These are phyloP conservation scores for Speoplatyrhinus poulsoni DNA, from an alignment of 2,113 vertebrate genomes.

Conservation along the genomic window DNA sequence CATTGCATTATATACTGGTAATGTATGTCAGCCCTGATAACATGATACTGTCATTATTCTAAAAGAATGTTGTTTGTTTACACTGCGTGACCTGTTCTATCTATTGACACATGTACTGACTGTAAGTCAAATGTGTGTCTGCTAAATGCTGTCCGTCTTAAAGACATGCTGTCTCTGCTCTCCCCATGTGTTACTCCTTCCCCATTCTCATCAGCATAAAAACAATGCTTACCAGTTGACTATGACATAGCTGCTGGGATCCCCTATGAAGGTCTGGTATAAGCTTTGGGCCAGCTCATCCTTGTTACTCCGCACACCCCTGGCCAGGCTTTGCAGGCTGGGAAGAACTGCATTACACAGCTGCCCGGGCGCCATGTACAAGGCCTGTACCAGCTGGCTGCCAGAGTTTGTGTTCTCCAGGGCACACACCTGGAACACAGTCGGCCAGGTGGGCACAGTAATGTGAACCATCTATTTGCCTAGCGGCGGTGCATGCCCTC, in stretches of 20 bases:
- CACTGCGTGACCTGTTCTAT: too few relatives aligned
- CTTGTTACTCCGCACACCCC: slow-evolving; percentile 37
- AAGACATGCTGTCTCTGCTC: neutral
- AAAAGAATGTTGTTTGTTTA: too few relatives aligned
- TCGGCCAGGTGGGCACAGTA: slow-evolving; percentile 3
- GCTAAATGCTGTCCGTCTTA: too few relatives aligned
- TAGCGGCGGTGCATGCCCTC: too few relatives aligned
- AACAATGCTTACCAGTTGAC: slow-evolving; percentile 62
- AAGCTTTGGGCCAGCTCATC: slow-evolving; percentile 45
- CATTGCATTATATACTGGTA: too few relatives aligned
- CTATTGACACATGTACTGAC: too few relatives aligned
- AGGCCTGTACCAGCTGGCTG: slow-evolving; percentile 28
- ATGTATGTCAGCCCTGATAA: too few relatives aligned
- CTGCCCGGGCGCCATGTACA: slow-evolving; percentile 56
- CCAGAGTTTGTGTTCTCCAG: slow-evolving; percentile 56
- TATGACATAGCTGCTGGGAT: slow-evolving; percentile 63
- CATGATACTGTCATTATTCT: too few relatives aligned
- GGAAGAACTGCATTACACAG: slow-evolving; percentile 63
- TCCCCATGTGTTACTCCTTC: neutral
- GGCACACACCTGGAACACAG: slow-evolving; percentile 64
- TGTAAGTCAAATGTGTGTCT: too few relatives aligned
- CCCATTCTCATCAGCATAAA: neutral
- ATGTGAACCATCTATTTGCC: too few relatives aligned
- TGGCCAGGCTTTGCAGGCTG: slow-evolving; percentile 44
- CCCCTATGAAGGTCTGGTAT: slow-evolving; percentile 64